Base-by-base conservation (phyloP, 1,140 invertebrate species). In the Rhizoglyphus robini region DNA sequence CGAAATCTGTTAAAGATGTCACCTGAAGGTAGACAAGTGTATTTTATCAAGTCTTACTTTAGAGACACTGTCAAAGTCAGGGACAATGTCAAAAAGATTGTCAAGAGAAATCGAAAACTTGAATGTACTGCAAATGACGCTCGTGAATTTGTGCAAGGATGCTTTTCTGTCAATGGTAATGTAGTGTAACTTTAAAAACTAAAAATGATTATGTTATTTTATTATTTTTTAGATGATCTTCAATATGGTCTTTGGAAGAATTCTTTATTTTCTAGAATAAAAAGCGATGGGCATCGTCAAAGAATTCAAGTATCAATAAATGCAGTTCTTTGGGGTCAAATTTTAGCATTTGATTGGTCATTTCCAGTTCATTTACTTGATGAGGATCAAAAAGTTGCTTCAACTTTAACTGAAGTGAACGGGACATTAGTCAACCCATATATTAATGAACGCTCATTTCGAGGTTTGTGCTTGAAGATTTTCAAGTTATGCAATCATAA, bases 201-300 rank as follows among this genome's bases (percentile, higher is more conserved):
- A 47, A 51, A 61, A 30, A 38, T 18, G 15, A 47, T 47, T 63
- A 18, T 47, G 5, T 61, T 13, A 13, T 2, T 46, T 48, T 63
- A 13, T 11, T 15, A 63, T 4, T 13, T 60, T 29, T 30, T 32
- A 30, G 46, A 2, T 2, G n/a, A 63, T 29, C 15, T 63, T 46
- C 34, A n/a, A n/a, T 63, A 63, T 63, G 61, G 61, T 27, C 47
- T 63, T 13, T 63, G 61, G 61, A 38, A 47, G 25, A 63, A 63
- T 34, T 38, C 18, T 46, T n/a, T n/a, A n/a, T 18, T 63, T 2
- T 63, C 47, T 25, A n/a, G 25, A 23, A 15, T 34, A 51, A 25
- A 46, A 11, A 3, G 5, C 11, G 25, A 47, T 20, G 23, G 13
- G 13, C 1, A 48, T 18, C 2, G 34, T 13, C 18, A 20, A 18